phyloP scores from a whole-genome alignment of 2,888 invertebrate species.

The Cheilosia variabilis region DNA sequence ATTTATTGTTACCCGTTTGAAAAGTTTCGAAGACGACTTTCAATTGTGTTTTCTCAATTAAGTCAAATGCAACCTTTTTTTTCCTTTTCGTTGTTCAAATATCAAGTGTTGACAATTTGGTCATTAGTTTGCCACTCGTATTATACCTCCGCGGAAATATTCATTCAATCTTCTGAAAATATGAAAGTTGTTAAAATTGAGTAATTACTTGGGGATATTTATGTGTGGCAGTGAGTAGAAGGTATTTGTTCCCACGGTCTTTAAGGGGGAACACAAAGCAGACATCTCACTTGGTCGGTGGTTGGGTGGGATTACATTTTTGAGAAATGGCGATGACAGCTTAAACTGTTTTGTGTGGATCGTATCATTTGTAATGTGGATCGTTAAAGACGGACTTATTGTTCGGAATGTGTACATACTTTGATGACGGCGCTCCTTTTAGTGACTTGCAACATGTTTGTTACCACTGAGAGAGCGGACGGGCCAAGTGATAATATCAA shows the following conservation, averaged over 20 bases:
- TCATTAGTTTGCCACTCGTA: conserved; percentile 16
- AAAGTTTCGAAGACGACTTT: conserved; percentile 30
- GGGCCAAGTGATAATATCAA: too few relatives aligned
- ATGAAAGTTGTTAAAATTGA: conserved; percentile 26
- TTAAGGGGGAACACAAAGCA: background rate
- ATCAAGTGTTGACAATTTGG: conserved; percentile 34
- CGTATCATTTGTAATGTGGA: too few relatives aligned
- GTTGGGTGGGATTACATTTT: too few relatives aligned
- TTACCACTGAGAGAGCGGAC: too few relatives aligned
- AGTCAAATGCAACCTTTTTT: conserved; percentile 21
- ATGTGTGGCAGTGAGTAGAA: background rate
- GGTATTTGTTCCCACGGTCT: conserved; percentile 36
- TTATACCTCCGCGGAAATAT: conserved; percentile 1
- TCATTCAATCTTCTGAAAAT: background rate
- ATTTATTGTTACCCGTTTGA: conserved; percentile 23
- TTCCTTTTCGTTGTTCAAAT: background rate
- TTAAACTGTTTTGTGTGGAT: too few relatives aligned
- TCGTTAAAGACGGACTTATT: too few relatives aligned
- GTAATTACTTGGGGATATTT: conserved; percentile 17
- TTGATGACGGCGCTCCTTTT: too few relatives aligned
- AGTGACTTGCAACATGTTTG: too few relatives aligned
- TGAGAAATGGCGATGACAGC: too few relatives aligned
- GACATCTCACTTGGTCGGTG: background rate
- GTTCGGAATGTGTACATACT: too few relatives aligned
- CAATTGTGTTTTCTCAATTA: conserved; percentile 38